Base-by-base conservation (phyloP, 35 echinoderm and acorn worm species). In the Strongylocentrotus purpuratus region DNA sequence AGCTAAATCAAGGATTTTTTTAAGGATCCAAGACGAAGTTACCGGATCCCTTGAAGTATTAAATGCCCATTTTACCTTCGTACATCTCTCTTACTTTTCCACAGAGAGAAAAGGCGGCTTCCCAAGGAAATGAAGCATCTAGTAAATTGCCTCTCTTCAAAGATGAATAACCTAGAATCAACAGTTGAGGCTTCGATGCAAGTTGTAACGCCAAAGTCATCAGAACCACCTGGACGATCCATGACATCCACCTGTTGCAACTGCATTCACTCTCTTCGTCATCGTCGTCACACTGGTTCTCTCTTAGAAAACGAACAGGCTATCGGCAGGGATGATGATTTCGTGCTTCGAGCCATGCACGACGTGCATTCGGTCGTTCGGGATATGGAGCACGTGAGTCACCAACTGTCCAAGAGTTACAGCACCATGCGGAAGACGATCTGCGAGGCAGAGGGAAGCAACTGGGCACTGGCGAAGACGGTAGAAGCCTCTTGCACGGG, bases 401-500 rank as follows among this genome's bases (percentile, higher is more conserved):
- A 89, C 45, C 32, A 89, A 89, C 31, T 89, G 32, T 89, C 87
- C 32, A 46, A 46, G 32, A 46, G 87, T 32, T 89, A 33, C 31
- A 41, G 18, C 17, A 31, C 32, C 32, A 41, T 89, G 45, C 87
- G 41, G 20, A 89, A 46, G n/a, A 14, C n/a, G 13, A 33, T 33
- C 32, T 20, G 32, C 31, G 87, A 89, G 18, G 32, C 87, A 33
- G 32, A 89, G 45, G 20, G 9, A 25, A 89, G 33, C 45, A 41
- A 46, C 87, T 89, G 32, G 87, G 87, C 32, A 4, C 7, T 89
- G 32, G 87, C 32, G 87, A 89, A 89, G 87, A 89, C 87, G 45
- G 33, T 41, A 25, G 45, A 89, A 31, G 25, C 87, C 10, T 89
- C 10, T 25, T 89, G 87, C 87, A 46, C 31, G 14, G 87, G 45